These are phyloP conservation scores for Atta texana DNA, from an alignment of 1,140 invertebrate genomes.

Conservation along the genomic window DNA sequence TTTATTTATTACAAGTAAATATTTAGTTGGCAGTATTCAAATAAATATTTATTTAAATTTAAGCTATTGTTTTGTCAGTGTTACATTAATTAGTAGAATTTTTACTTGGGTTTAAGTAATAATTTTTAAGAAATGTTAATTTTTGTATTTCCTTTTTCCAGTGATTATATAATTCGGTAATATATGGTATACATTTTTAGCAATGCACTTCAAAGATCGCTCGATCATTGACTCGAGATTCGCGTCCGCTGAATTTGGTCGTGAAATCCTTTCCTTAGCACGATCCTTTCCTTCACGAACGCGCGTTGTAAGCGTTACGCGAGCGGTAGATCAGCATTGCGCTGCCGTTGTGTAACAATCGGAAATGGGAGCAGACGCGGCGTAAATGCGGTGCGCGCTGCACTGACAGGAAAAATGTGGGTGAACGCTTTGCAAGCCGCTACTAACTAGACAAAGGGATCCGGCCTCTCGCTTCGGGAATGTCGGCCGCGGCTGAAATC, in stretches of 20 bases:
- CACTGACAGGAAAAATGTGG: slow-evolving; percentile 60
- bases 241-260: slow-evolving; percentile 1
- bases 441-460: slow-evolving; percentile 68
- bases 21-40: too few relatives aligned
- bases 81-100: background rate
- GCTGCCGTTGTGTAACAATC: slow-evolving; percentile 29
- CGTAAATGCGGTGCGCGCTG: slow-evolving; percentile 26
- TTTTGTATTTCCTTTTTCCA: background rate
- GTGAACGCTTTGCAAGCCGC: slow-evolving; percentile 58
- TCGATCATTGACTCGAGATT: background rate
- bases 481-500: slow-evolving; percentile 71
- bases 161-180: too few relatives aligned
- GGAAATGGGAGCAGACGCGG: slow-evolving; percentile 38
- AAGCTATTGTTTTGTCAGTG: too few relatives aligned
- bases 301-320: background rate
- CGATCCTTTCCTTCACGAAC: background rate
- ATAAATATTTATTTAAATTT: too few relatives aligned
- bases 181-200: background rate
- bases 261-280: slow-evolving; percentile 25
- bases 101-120: background rate
- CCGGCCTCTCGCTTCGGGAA: slow-evolving; percentile 61
- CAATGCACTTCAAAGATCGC: background rate
- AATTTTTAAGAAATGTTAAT: background rate
- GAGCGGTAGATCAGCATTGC: slow-evolving; percentile 17
- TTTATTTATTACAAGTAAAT: too few relatives aligned